phyloP scores from a whole-genome alignment of 2,113 vertebrate species.

The Apus apus region DNA sequence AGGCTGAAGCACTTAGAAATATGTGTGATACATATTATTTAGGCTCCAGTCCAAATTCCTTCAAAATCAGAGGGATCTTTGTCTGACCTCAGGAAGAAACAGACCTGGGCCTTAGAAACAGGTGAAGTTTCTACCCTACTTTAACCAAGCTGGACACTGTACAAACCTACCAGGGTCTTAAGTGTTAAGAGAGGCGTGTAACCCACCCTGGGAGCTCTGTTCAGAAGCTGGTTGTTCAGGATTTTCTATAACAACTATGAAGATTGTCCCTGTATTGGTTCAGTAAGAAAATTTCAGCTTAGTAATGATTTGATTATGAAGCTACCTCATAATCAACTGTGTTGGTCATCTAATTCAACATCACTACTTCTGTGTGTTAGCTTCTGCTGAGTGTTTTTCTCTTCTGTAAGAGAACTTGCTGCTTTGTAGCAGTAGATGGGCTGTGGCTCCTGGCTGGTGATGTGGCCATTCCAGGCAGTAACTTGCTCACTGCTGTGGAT shows the following conservation, averaged over 20 bases:
- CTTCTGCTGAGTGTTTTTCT: background rate
- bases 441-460: background rate
- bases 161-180: background rate
- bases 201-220: background rate
- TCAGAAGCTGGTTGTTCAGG: background rate
- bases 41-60: background rate
- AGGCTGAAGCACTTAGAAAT: background rate
- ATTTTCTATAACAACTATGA: background rate
- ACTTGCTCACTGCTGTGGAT: background rate
- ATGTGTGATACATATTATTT: background rate
- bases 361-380: background rate
- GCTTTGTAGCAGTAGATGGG: background rate
- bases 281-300: background rate
- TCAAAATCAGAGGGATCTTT: background rate
- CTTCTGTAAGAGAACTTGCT: background rate
- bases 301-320: background rate
- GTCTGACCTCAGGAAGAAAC: background rate
- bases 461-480: background rate
- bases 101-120: background rate
- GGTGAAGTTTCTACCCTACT: background rate
- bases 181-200: background rate
- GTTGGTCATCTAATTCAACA: background rate
- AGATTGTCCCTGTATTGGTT: background rate
- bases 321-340: background rate
- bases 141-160: accelerated